Conservation (phyloP, 2,113 vertebrate species). For the Cynopterus brachyotis region DNA sequence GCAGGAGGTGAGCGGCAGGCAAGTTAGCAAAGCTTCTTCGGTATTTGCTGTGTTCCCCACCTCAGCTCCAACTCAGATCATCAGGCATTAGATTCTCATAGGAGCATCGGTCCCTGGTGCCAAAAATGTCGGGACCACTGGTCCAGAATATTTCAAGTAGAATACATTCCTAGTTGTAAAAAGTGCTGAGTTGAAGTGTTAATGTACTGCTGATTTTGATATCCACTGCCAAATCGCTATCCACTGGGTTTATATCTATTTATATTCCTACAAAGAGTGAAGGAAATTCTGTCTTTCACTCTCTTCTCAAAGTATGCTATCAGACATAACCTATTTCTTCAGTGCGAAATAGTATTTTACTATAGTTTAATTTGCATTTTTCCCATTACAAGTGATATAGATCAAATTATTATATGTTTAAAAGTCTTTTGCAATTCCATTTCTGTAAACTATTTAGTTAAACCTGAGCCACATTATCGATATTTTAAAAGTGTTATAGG, state of each 20-base stretch:
- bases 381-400: neutral
- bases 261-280: neutral
- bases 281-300: neutral
- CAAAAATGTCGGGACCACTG: too few species aligned
- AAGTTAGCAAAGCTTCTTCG: too few species aligned
- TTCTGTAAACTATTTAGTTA: neutral
- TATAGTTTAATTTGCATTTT: conserved; percentile 1
- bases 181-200: neutral
- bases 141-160: neutral
- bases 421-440: neutral
- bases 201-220: neutral
- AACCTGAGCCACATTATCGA: neutral
- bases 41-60: too few species aligned
- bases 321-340: neutral
- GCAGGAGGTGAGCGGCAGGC: too few species aligned
- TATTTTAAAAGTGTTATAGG: neutral
- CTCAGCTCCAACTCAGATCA: too few species aligned
- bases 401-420: neutral
- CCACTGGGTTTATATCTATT: neutral
- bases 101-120: too few species aligned
- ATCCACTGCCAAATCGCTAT: neutral
- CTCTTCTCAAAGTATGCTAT: neutral
- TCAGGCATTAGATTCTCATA: too few species aligned
- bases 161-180: neutral
- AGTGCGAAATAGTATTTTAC: neutral